These are phyloP conservation scores for Cyphomyrus plagiostoma DNA, from an alignment of 2,113 vertebrate genomes.

Conservation along the genomic window DNA sequence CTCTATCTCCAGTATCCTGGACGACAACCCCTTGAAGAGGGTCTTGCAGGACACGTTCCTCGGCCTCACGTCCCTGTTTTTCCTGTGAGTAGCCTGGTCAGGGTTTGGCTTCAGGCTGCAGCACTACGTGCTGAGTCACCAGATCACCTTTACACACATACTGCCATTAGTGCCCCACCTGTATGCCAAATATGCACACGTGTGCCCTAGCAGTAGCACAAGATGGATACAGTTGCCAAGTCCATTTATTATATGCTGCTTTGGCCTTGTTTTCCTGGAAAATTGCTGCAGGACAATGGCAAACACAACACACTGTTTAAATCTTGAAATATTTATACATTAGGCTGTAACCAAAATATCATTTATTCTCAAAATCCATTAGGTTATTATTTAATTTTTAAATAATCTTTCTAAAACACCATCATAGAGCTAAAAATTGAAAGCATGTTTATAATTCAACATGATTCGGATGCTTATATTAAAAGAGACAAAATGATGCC, in stretches of 20 bases:
- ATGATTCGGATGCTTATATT: background rate
- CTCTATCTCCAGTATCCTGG: constrained; percentile 60
- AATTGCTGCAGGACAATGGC: background rate
- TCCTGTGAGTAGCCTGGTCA: constrained; percentile 58
- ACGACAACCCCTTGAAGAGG: constrained; percentile 64
- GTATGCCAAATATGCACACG: background rate
- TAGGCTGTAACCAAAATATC: background rate
- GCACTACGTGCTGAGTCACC: background rate
- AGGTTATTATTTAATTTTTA: background rate
- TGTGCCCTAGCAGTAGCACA: background rate
- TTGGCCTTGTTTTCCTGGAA: background rate
- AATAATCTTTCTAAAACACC: background rate
- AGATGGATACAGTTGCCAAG: background rate
- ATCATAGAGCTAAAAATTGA: background rate
- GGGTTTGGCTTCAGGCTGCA: background rate
- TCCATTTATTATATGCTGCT: background rate
- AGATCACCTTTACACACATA: background rate
- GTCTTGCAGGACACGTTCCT: constrained; percentile 61
- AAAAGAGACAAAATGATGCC: background rate
- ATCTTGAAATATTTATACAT: background rate
- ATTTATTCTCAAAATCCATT: background rate
- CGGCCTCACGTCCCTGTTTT: constrained; percentile 59
- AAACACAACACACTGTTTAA: background rate
- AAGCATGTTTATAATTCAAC: background rate
- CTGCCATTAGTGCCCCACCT: background rate